Base-by-base conservation (phyloP, 2,113 vertebrate genomes). In the Philantomba maxwellii region DNA sequence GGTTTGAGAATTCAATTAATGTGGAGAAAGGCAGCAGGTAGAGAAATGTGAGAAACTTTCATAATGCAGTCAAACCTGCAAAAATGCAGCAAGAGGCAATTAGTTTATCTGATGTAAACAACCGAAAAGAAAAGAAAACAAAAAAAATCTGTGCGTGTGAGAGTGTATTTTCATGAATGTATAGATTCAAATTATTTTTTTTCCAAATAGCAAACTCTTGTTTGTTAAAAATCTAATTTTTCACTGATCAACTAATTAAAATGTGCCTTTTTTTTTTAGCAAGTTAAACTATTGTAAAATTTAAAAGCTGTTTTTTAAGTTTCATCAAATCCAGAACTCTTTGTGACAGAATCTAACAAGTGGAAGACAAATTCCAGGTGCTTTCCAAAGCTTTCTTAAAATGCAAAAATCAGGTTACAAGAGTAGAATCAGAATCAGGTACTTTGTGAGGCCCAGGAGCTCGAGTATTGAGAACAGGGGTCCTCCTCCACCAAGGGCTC, bases 181-280 rank as follows among this genome's bases (percentile, higher is more conserved):
- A 95, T 89, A 17, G 8, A 53, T 62, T 75, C 2, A 57, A 94
- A 55, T 60, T 7, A 16, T 14, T 11, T 30, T 93, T 83, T 91
- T 81, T 51, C 12, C 8, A 88, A 57, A 26, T 6, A 75, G 26
- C 5, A 88, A 95, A 85, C 12, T 80, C 12, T 83, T 97, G 3
- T 70, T 95, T 77, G n/a, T 30, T 88, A 89, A 90, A 95, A 93
- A 60, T 95, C 23, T 91, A 51, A 57, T 5, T 93, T 94, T 88
- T 96, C 21, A 84, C 49, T 26, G 30, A 33, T 64, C 39, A 58
- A 49, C 3, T 36, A 25, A 80, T 80, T 64, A 47, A 47, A 82
- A 36, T 73, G 15, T 94, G 8, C 6, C 21, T 36, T 19, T 39
- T 39, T 39, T 75, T 64, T 55, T 73, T 19, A 77, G 6, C 5